Conservation (phyloP, 1,140 invertebrate species). For the Lordiphosa stackelbergi region DNA sequence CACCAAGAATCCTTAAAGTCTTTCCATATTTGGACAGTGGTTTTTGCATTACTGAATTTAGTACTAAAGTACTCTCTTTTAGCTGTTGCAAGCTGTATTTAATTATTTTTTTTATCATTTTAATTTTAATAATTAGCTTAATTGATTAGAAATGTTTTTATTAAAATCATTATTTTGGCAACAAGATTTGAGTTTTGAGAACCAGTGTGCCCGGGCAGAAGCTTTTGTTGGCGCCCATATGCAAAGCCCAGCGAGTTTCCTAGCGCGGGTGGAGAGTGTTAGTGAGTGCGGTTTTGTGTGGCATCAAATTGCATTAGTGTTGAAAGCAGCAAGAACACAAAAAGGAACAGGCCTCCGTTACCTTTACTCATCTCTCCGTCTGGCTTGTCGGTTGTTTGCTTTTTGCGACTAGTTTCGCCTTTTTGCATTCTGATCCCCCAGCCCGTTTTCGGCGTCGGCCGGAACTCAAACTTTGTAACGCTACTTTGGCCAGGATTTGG, state of each 20-base stretch:
- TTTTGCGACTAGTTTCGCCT: constrained; percentile 45
- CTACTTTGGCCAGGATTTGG: constrained; percentile 45
- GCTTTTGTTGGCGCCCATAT: constrained; percentile 22
- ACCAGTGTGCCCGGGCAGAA: too few relatives aligned
- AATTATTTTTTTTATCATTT: too few relatives aligned
- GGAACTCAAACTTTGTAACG: constrained; percentile 25
- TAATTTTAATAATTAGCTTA: too few relatives aligned
- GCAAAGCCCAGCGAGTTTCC: constrained; percentile 1
- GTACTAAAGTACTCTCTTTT: too few relatives aligned
- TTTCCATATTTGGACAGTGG: too few relatives aligned
- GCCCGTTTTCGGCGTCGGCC: constrained; percentile 10
- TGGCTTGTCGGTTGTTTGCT: constrained; percentile 55
- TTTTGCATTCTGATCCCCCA: constrained; percentile 35
- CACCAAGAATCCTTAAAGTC: too few relatives aligned
- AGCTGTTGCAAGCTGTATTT: too few relatives aligned
- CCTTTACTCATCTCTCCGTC: constrained; percentile 1
- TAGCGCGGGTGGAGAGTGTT: constrained; percentile 11
- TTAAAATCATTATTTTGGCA: too few relatives aligned
- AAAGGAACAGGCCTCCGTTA: constrained; percentile 8
- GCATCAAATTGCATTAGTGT: constrained; percentile 73
- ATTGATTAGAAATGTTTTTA: too few relatives aligned
- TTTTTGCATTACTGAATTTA: too few relatives aligned
- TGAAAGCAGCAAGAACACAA: constrained; percentile 50
- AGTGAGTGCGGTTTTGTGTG: constrained; percentile 55
- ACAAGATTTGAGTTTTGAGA: too few relatives aligned